Conservation (phyloP, 2,797 vertebrate genomes). For the Hyperoplus lanceolatus region DNA sequence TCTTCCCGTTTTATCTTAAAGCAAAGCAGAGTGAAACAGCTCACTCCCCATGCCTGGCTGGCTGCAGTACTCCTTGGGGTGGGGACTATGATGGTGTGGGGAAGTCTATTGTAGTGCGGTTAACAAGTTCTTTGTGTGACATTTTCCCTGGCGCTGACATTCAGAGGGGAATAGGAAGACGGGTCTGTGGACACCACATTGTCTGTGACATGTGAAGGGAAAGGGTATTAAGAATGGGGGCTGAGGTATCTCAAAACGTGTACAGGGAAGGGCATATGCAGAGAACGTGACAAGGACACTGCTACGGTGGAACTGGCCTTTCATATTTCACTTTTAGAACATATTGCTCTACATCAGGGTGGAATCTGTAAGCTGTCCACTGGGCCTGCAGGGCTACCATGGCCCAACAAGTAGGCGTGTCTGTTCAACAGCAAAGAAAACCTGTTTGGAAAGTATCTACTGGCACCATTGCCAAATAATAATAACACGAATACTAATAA, state of each 20-base stretch:
- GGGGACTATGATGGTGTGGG: conserved; percentile 61
- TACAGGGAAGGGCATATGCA: conserved; percentile 76
- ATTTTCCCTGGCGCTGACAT: conserved; percentile 82
- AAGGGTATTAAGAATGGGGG: conserved; percentile 80
- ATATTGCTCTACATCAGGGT: conserved; percentile 71
- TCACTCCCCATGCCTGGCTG: conserved; percentile 68
- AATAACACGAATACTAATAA: background rate
- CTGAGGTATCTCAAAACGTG: conserved; percentile 76
- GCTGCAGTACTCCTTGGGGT: conserved; percentile 73
- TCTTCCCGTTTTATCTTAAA: conserved; percentile 78
- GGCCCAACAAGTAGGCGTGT: conserved; percentile 22
- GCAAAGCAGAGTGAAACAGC: conserved; percentile 62
- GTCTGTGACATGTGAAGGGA: conserved; percentile 81
- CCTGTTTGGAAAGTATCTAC: conserved; percentile 18
- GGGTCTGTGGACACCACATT: conserved; percentile 68
- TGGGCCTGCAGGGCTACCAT: conserved; percentile 31
- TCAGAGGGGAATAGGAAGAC: conserved; percentile 81
- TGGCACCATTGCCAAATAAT: conserved; percentile 11
- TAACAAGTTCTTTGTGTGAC: conserved; percentile 86
- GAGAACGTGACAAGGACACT: conserved; percentile 82
- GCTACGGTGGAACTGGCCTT: conserved; percentile 66
- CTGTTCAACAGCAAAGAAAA: conserved; percentile 15
- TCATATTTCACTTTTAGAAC: conserved; percentile 73
- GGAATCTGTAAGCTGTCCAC: conserved; percentile 64
- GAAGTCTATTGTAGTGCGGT: conserved; percentile 81